Evolutionary conservation across 37 sponge, comb jelly and placozoan genomes (phyloP).

Genomic region (Petrosia ficiformis): DNA sequence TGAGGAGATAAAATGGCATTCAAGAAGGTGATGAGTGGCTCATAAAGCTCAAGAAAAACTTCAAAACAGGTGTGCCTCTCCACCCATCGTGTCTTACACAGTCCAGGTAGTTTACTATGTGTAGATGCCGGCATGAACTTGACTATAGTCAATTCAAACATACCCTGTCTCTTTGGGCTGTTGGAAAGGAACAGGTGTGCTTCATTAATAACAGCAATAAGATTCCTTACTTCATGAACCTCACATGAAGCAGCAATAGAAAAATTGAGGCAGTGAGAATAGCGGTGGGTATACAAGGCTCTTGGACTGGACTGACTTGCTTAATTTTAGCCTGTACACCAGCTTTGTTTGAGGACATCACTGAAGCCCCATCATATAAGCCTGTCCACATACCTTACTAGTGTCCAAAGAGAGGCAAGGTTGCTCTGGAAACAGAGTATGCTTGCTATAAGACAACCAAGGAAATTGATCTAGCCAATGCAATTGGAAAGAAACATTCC

Average conservation of each 20-base stretch:
- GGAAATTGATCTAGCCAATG: too few relatives aligned
- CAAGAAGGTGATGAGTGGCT: constrained; percentile 36
- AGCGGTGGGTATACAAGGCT: constrained; percentile 8
- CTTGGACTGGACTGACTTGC: not conserved
- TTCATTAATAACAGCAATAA: constrained; percentile 42
- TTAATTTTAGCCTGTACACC: constrained; percentile 31
- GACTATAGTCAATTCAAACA: constrained; percentile 34
- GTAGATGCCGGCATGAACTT: constrained; percentile 24
- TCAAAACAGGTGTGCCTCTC: constrained; percentile 61
- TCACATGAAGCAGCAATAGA: constrained; percentile 38
- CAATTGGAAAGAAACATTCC: too few relatives aligned
- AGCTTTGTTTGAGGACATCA: constrained; percentile 30
- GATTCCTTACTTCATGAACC: constrained; percentile 31
- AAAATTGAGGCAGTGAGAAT: constrained; percentile 46
- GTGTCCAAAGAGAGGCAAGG: too few relatives aligned
- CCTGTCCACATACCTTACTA: not conserved
- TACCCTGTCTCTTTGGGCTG: constrained; percentile 41
- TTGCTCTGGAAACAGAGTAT: too few relatives aligned
- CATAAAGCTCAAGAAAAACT: constrained; percentile 34
- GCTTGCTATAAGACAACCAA: too few relatives aligned
- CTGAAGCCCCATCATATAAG: constrained; percentile 63
- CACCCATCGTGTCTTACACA: constrained; percentile 56
- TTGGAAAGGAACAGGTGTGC: constrained; percentile 35
- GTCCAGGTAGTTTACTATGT: constrained; percentile 38
- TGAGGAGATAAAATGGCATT: constrained; percentile 26